These are phyloP conservation scores for Nixonia krombeini DNA, from an alignment of 1,140 invertebrate species.

Conservation along the genomic window DNA sequence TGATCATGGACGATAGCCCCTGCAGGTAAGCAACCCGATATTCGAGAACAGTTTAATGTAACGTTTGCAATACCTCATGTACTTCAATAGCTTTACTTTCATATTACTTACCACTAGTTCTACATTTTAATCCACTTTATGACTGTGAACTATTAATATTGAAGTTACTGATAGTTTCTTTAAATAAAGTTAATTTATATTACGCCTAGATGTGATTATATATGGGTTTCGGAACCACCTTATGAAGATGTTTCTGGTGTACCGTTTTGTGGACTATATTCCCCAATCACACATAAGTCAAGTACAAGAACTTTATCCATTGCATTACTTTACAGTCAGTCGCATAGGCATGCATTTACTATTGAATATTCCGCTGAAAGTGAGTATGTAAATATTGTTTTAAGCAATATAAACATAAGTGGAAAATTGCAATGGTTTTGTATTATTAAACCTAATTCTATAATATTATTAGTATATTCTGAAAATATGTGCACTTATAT, in stretches of 20 bases:
- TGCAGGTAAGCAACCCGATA: slow-evolving; percentile 56
- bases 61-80: too few species aligned
- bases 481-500: background rate
- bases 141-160: too few species aligned
- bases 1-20: slow-evolving; percentile 62
- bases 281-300: slow-evolving; percentile 74
- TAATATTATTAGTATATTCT: too few species aligned
- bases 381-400: slow-evolving; percentile 72
- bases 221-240: slow-evolving; percentile 79
- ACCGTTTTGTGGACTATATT: slow-evolving; percentile 75
- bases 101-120: too few species aligned
- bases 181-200: slow-evolving; percentile 50
- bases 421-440: too few species aligned
- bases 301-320: slow-evolving; percentile 76
- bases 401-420: too few species aligned
- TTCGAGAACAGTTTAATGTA: too few species aligned
- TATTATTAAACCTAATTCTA: background rate
- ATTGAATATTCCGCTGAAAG: slow-evolving; percentile 78
- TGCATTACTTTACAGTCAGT: slow-evolving; percentile 75
- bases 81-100: too few species aligned
- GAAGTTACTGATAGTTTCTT: too few species aligned
- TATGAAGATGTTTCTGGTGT: slow-evolving; percentile 77
- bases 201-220: slow-evolving; percentile 78
- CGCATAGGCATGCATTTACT: slow-evolving; percentile 77
- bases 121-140: too few species aligned